These are phyloP conservation scores for Ophion costatus DNA, from an alignment of 2,888 invertebrate genomes.

Conservation along the genomic window DNA sequence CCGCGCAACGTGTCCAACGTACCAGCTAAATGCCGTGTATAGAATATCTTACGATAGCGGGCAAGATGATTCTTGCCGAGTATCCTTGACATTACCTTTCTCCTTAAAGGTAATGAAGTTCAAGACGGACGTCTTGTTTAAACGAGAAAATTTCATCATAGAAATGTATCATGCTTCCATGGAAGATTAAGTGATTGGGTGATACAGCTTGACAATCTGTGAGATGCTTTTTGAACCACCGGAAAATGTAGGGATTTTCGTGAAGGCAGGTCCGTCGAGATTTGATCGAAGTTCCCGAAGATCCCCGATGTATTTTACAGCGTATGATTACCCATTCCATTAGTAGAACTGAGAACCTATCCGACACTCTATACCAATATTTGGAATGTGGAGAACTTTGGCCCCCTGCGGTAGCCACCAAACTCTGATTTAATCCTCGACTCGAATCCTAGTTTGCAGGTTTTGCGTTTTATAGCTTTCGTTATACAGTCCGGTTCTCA, in stretches of 20 bases:
- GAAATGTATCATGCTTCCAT: background rate
- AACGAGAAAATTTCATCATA: background rate
- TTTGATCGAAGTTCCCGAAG: background rate
- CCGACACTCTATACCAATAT: constrained; percentile 1
- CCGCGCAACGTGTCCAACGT: background rate
- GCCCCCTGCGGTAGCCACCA: constrained; percentile 15
- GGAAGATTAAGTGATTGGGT: background rate
- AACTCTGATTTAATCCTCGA: constrained; percentile 7
- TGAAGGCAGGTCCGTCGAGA: background rate
- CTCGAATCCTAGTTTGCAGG: no score
- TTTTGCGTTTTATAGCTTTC: no score
- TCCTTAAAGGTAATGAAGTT: background rate
- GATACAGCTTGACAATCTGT: no score
- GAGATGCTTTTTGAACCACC: background rate
- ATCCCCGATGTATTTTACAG: background rate
- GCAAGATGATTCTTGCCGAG: background rate
- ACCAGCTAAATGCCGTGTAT: background rate
- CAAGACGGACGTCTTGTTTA: background rate
- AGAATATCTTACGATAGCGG: background rate
- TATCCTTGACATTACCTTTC: background rate
- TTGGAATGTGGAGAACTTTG: constrained; percentile 40
- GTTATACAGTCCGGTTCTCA: background rate
- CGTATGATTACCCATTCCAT: constrained; percentile 10
- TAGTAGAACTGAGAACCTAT: constrained; percentile 12
- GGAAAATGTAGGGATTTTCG: background rate